These are phyloP conservation scores for Caenorhabditis sp. DNA, from an alignment of 2,888 invertebrate species.

Conservation along the genomic window DNA sequence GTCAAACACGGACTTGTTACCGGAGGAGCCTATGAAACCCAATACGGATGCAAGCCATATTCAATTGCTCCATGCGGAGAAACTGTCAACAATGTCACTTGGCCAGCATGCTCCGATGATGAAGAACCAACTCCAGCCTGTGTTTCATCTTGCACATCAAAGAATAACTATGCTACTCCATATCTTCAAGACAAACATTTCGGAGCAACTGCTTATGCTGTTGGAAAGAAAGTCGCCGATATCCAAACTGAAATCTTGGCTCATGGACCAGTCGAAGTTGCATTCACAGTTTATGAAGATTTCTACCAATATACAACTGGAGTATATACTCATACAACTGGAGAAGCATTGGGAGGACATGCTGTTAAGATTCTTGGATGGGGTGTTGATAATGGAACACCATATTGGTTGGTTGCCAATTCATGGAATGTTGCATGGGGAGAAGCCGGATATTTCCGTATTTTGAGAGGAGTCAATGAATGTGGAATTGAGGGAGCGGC, in stretches of 20 bases:
- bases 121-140: slow-evolving; percentile 30
- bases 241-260: slow-evolving; percentile 81
- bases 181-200: slow-evolving; percentile 29
- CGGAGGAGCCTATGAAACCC: slow-evolving; percentile 34
- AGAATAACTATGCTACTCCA: slow-evolving; percentile 18
- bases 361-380: slow-evolving; percentile 87
- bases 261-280: slow-evolving; percentile 84
- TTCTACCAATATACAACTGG: slow-evolving; percentile 85
- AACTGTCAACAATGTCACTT: slow-evolving; percentile 18
- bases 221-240: slow-evolving; percentile 24
- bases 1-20: slow-evolving; percentile 33
- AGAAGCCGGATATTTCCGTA: slow-evolving; percentile 74
- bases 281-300: slow-evolving; percentile 87
- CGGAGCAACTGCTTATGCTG: slow-evolving; percentile 33
- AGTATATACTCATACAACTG: slow-evolving; percentile 72
- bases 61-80: slow-evolving; percentile 43
- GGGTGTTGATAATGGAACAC: slow-evolving; percentile 80
- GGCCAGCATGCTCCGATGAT: slow-evolving; percentile 16
- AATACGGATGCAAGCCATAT: slow-evolving; percentile 46
- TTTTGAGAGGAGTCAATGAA: slow-evolving; percentile 40
- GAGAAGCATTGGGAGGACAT: slow-evolving; percentile 80
- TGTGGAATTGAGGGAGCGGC: slow-evolving; percentile 44
- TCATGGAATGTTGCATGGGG: slow-evolving; percentile 95
- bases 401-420: slow-evolving; percentile 89
- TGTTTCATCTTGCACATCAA: slow-evolving; percentile 14